Percentiles rank a stretch among this genome's conserved stretches.
phyloP scores from a whole-genome alignment of 92 coral and sea anemone genomes.

The Plumapathes pennacea region DNA sequence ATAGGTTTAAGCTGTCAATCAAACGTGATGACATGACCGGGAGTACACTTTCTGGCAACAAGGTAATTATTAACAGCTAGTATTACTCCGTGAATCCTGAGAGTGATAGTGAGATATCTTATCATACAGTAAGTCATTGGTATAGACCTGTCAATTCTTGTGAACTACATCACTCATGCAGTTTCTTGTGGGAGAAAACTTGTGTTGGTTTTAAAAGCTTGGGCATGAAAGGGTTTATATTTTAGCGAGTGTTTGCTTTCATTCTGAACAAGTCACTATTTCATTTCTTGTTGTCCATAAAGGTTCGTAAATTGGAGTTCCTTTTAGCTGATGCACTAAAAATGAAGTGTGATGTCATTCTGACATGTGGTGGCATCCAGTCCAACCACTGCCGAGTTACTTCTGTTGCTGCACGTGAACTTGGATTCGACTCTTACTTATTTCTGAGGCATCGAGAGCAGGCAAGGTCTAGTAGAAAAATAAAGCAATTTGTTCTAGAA shows the following conservation, averaged over 20 bases:
- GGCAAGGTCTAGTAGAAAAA: conserved; percentile 50
- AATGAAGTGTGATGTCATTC: conserved; percentile 64
- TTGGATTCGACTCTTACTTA: conserved; percentile 69
- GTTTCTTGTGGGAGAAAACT: not conserved
- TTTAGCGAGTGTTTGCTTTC: no score
- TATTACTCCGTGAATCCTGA: not conserved
- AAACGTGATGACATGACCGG: conserved; percentile 86
- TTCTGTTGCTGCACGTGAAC: conserved; percentile 76
- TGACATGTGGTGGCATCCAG: conserved; percentile 86
- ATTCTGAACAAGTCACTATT: not conserved
- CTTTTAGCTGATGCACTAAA: conserved; percentile 71
- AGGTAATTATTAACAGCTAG: conserved; percentile 34
- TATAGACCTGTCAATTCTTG: not conserved
- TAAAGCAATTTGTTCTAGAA: no score
- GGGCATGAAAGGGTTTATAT: no score
- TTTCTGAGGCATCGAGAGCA: conserved; percentile 55
- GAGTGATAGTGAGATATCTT: not conserved
- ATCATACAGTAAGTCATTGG: not conserved
- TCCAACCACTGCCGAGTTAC: conserved; percentile 85
- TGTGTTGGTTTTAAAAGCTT: no score
- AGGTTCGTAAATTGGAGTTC: conserved; percentile 90
- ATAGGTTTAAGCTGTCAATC: conserved; percentile 54
- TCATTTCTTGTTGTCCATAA: not conserved
- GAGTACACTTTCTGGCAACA: conserved; percentile 67
- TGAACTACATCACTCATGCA: not conserved